Evolutionary conservation across 1,140 invertebrate species (phyloP).

Genomic region (Leptopilina clavipes): DNA sequence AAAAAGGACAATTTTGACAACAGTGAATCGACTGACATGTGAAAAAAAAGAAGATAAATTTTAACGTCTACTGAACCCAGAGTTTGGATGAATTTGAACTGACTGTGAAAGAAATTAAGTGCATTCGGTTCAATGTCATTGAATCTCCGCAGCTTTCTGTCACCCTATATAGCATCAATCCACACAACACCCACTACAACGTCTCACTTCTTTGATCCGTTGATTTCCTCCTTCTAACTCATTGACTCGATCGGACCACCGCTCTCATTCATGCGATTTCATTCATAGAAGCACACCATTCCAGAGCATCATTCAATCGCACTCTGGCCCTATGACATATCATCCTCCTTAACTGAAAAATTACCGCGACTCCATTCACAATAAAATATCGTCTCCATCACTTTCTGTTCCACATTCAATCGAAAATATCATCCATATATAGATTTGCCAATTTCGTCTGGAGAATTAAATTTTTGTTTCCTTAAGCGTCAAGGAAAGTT

Average conservation of each 20-base stretch:
- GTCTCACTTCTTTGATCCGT: slow-evolving; percentile 44
- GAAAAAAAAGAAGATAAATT: too few relatives aligned
- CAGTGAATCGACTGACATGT: too few relatives aligned
- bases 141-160: slow-evolving; percentile 57
- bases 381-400: too few relatives aligned
- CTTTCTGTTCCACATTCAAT: slow-evolving; percentile 35
- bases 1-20: too few relatives aligned
- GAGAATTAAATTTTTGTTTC: too few relatives aligned
- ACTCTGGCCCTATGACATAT: slow-evolving; percentile 47
- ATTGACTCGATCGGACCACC: slow-evolving; percentile 53
- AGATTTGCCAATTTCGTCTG: too few relatives aligned
- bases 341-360: slow-evolving; percentile 64
- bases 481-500: too few relatives aligned
- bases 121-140: slow-evolving; percentile 73
- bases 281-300: slow-evolving; percentile 52
- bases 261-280: slow-evolving; percentile 56
- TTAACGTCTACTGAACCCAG: too few relatives aligned
- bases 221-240: slow-evolving; percentile 40
- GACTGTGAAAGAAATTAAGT: too few relatives aligned
- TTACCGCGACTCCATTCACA: slow-evolving; percentile 56
- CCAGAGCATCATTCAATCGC: slow-evolving; percentile 53
- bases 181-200: slow-evolving; percentile 40
- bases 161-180: slow-evolving; percentile 51
- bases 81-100: too few relatives aligned
- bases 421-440: too few relatives aligned